Conservation (phyloP, 2,888 invertebrate species). For the Thera obeliscata region DNA sequence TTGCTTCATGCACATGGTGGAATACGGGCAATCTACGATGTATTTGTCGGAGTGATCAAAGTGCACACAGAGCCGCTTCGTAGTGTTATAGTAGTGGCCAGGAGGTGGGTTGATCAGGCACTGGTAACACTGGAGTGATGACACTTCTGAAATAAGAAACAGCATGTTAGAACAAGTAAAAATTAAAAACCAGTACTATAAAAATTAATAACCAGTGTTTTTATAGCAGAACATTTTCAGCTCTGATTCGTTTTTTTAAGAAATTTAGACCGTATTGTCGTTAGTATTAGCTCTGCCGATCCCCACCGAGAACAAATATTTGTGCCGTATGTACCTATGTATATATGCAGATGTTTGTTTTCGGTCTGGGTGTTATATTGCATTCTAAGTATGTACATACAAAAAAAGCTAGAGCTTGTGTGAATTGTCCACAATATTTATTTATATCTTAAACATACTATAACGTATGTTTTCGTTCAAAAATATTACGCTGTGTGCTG, state of each 20-base stretch:
- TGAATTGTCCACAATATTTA: too few species aligned
- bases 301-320: too few species aligned
- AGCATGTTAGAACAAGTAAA: not conserved
- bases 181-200: too few species aligned
- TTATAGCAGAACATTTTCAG: too few species aligned
- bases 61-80: conserved; percentile 88
- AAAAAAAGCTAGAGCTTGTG: not conserved
- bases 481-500: not conserved
- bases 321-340: too few species aligned
- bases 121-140: conserved; percentile 88
- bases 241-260: too few species aligned
- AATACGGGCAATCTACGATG: conserved; percentile 90
- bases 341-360: too few species aligned
- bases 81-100: conserved; percentile 83
- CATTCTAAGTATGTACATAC: not conserved
- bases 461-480: not conserved
- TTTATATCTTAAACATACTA: too few species aligned
- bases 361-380: too few species aligned
- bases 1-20: conserved; percentile 93
- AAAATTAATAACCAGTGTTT: too few species aligned
- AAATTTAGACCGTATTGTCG: too few species aligned
- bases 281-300: too few species aligned
- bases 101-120: conserved; percentile 87
- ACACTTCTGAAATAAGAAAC: conserved; percentile 61
- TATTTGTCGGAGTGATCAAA: conserved; percentile 89